A percentile compares a stretch with the other conserved stretches of the same genome.
Conservation (phyloP, 2,888 invertebrate genomes). For the Frankliniella fusca region DNA sequence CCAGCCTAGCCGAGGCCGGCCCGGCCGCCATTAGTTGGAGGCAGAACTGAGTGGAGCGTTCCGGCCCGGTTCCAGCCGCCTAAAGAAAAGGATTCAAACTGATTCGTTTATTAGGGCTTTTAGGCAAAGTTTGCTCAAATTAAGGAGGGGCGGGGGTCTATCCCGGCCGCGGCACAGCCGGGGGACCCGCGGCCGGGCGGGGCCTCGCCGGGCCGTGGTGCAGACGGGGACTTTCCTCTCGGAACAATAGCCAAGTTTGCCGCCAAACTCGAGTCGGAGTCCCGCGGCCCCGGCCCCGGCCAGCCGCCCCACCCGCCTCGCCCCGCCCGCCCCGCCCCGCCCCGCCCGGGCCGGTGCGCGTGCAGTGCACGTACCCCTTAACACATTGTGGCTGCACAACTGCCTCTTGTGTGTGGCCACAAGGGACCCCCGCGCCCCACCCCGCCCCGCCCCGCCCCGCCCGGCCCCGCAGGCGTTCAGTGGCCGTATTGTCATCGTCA, state of each 20-base stretch:
- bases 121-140: slow-evolving; percentile 20
- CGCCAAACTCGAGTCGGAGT: not conserved
- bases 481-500: no score
- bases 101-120: slow-evolving; percentile 26
- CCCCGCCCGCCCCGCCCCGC: not conserved
- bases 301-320: not conserved
- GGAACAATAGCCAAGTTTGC: slow-evolving; percentile 17
- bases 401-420: not conserved
- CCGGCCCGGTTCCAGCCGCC: no score
- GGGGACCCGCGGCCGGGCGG: no score
- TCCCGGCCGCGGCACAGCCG: not conserved
- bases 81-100: slow-evolving; percentile 15
- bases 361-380: not conserved
- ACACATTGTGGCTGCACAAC: not conserved
- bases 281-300: not conserved
- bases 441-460: not conserved
- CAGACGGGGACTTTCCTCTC: not conserved
- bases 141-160: not conserved
- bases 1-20: no score
- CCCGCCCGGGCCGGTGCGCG: no score
- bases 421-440: not conserved
- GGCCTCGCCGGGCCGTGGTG: not conserved
- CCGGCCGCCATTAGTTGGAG: no score
- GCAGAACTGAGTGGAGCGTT: no score
- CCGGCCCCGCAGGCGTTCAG: not conserved